Evolutionary conservation across 2,888 invertebrate genomes (phyloP).

Genomic region (Quadroppia sp.): DNA sequence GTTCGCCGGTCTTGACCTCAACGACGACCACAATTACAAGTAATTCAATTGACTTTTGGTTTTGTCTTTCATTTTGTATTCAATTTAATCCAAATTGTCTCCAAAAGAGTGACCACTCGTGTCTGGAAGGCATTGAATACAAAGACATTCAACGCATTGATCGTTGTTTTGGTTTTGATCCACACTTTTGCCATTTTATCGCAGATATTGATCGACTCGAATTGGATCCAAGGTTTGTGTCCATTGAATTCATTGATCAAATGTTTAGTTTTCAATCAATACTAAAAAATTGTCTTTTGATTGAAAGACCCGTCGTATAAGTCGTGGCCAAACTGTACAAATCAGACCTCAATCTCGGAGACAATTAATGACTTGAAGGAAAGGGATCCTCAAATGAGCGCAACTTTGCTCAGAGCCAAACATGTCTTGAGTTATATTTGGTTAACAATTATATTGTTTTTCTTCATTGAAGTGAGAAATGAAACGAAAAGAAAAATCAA

Average conservation of each 20-base stretch:
- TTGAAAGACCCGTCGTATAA: background rate
- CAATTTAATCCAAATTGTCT: background rate
- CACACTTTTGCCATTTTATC: slow-evolving; percentile 47
- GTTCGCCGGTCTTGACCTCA: slow-evolving; percentile 47
- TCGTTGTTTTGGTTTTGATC: slow-evolving; percentile 47
- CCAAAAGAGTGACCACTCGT: slow-evolving; percentile 45
- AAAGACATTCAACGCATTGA: slow-evolving; percentile 46
- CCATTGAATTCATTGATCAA: background rate
- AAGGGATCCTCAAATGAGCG: background rate
- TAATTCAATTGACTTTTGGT: slow-evolving; percentile 7
- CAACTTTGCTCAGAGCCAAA: slow-evolving; percentile 15
- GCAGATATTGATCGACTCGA: slow-evolving; percentile 47
- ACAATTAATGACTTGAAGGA: background rate
- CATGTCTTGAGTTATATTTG: background rate
- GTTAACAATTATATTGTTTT: slow-evolving; percentile 27
- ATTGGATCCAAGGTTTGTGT: slow-evolving; percentile 47
- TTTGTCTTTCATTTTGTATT: background rate
- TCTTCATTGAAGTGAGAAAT: slow-evolving; percentile 29
- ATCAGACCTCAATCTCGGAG: background rate
- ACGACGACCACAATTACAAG: slow-evolving; percentile 38
- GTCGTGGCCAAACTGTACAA: background rate
- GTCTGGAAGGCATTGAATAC: slow-evolving; percentile 48
- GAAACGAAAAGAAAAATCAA: background rate
- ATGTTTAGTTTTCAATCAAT: background rate
- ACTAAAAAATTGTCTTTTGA: background rate